phyloP scores from a whole-genome alignment of 2,888 invertebrate genomes.

The Dasypogon diadema region DNA sequence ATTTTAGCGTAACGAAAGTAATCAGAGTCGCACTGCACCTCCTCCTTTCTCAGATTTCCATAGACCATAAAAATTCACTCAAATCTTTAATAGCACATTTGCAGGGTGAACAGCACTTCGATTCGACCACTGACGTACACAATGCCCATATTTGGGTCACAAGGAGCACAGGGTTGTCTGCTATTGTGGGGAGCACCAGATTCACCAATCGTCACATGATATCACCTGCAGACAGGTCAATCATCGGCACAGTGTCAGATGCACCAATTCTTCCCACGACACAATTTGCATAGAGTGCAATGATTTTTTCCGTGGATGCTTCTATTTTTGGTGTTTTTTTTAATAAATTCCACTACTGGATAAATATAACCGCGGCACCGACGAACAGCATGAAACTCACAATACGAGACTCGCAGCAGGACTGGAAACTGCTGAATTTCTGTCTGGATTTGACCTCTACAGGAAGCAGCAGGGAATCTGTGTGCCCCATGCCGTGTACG shows the following conservation, averaged over 20 bases:
- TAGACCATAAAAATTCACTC: not conserved
- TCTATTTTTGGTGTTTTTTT: not conserved
- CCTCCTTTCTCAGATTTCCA: not conserved
- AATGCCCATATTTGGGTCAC: not conserved
- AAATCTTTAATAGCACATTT: not conserved
- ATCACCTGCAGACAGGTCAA: not conserved
- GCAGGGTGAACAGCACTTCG: not conserved
- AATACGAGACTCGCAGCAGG: slow-evolving; percentile 69
- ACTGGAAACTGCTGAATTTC: slow-evolving; percentile 67
- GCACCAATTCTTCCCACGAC: not conserved
- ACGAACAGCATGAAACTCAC: slow-evolving; percentile 62
- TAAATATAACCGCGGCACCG: slow-evolving; percentile 39
- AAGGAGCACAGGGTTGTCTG: not conserved
- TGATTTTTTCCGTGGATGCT: not conserved
- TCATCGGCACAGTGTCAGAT: not conserved
- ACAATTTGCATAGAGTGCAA: not conserved
- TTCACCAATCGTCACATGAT: not conserved
- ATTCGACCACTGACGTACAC: not conserved
- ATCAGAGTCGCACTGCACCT: too few species aligned
- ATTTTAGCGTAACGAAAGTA: not conserved
- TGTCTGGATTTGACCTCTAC: slow-evolving; percentile 60
- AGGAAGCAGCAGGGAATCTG: slow-evolving; percentile 56
- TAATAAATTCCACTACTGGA: not conserved
- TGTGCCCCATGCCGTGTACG: slow-evolving; percentile 56
- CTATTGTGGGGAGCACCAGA: not conserved